Percentiles rank a stretch among this genome's conserved stretches.
Evolutionary conservation across 2,888 invertebrate genomes (phyloP).

Genomic region (Germaria angustata): DNA sequence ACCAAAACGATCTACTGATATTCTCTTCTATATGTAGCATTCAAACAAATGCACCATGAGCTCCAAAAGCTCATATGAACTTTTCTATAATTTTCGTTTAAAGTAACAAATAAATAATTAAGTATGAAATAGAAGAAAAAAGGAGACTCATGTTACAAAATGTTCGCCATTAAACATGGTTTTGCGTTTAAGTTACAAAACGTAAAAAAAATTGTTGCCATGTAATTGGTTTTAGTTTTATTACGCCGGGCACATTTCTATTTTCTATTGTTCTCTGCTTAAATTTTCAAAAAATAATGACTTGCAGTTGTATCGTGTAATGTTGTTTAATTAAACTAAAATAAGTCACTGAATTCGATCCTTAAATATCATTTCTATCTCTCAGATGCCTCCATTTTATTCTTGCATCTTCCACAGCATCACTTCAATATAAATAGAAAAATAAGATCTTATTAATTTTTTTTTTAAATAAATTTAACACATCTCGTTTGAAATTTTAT

Average conservation of each 20-base stretch:
- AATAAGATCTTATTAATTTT: too few relatives aligned
- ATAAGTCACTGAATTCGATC: constrained; percentile 55
- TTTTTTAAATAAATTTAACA: too few relatives aligned
- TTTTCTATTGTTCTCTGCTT: background rate
- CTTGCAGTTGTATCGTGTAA: background rate
- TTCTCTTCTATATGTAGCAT: too few relatives aligned
- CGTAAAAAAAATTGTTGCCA: constrained; percentile 60
- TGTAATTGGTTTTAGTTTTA: constrained; percentile 46
- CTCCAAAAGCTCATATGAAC: background rate
- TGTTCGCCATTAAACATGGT: constrained; percentile 53
- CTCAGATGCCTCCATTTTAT: too few relatives aligned
- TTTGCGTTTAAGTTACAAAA: constrained; percentile 57
- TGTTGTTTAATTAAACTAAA: constrained; percentile 18
- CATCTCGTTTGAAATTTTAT: too few relatives aligned
- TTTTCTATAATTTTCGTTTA: background rate
- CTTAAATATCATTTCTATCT: too few relatives aligned
- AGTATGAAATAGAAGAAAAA: background rate
- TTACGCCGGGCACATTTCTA: background rate
- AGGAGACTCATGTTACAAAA: too few relatives aligned
- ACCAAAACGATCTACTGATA: too few relatives aligned
- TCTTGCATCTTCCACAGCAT: too few relatives aligned
- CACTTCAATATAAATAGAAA: too few relatives aligned
- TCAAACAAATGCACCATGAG: too few relatives aligned
- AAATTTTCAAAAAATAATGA: constrained; percentile 16
- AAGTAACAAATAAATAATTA: background rate